A percentile compares a stretch with the other conserved stretches of the same genome.
Evolutionary conservation across 2,113 vertebrate genomes (phyloP).

Genomic region (Spilogale gracilis): DNA sequence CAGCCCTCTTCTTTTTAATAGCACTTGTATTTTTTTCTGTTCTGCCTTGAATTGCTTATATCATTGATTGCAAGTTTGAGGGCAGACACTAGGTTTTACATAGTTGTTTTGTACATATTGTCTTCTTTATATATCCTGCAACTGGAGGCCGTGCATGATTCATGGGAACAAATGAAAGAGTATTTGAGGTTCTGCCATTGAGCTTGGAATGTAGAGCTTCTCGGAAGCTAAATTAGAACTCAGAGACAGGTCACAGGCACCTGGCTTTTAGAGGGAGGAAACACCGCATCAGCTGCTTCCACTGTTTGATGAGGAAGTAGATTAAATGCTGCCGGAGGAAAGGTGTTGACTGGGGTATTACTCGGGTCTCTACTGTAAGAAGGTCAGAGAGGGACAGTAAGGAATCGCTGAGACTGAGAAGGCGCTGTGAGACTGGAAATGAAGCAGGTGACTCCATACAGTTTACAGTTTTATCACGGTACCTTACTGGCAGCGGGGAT

Average conservation of each 20-base stretch:
- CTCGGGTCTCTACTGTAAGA: neutral
- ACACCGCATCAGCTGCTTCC: neutral
- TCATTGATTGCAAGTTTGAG: neutral
- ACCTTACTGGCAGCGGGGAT: neutral
- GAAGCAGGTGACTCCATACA: neutral
- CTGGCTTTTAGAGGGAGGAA: neutral
- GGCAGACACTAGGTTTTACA: neutral
- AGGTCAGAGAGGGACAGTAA: neutral
- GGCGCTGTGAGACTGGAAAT: neutral
- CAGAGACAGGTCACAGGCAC: neutral
- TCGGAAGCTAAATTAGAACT: neutral
- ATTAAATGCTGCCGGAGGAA: fast-evolving
- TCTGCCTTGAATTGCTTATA: neutral
- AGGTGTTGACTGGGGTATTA: neutral
- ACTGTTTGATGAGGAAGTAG: neutral
- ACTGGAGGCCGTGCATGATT: neutral
- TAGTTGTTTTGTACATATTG: neutral
- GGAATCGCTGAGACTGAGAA: neutral
- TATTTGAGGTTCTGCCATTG: neutral
- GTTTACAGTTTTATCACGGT: neutral
- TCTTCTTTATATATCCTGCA: neutral
- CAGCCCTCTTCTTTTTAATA: neutral
- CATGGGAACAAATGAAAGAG: neutral
- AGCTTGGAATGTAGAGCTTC: neutral
- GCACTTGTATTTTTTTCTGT: neutral